Evolutionary conservation across 2,888 invertebrate genomes (phyloP).

Genomic region (Orgyia antiqua): DNA sequence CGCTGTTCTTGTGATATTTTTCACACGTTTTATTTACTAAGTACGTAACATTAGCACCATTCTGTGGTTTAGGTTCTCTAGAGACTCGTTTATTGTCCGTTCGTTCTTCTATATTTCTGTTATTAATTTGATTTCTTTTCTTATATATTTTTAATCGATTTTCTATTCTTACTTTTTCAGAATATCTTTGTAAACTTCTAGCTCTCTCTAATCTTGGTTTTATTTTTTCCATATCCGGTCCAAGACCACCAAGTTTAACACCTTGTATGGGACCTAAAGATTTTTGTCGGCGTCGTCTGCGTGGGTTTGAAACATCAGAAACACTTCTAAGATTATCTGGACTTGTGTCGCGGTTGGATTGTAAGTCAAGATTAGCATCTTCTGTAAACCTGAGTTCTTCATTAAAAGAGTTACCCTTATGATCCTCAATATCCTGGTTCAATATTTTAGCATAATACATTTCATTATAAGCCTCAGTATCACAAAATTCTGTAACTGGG

Average conservation of each 20-base stretch:
- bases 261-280: conserved; percentile 43
- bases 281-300: conserved; percentile 37
- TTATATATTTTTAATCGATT: conserved; percentile 65
- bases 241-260: conserved; percentile 60
- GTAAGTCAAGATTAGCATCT: conserved; percentile 26
- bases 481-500: conserved; percentile 45
- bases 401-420: conserved; percentile 46
- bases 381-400: conserved; percentile 36
- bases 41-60: conserved; percentile 40
- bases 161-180: conserved; percentile 68
- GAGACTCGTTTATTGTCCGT: background rate
- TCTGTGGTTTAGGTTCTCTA: conserved; percentile 20
- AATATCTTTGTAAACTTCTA: conserved; percentile 66
- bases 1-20: conserved; percentile 15
- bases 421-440: conserved; percentile 38
- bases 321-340: conserved; percentile 49
- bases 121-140: conserved; percentile 45
- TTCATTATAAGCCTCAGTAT: conserved; percentile 67
- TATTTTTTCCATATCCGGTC: conserved; percentile 62
- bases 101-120: conserved; percentile 26
- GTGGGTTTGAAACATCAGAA: conserved; percentile 54
- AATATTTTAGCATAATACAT: conserved; percentile 61
- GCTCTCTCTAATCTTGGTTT: conserved; percentile 66
- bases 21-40: conserved; percentile 50
- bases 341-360: conserved; percentile 31